These are phyloP conservation scores for Caenorhabditis sulstoni DNA, from an alignment of 2,888 invertebrate genomes.

Conservation along the genomic window DNA sequence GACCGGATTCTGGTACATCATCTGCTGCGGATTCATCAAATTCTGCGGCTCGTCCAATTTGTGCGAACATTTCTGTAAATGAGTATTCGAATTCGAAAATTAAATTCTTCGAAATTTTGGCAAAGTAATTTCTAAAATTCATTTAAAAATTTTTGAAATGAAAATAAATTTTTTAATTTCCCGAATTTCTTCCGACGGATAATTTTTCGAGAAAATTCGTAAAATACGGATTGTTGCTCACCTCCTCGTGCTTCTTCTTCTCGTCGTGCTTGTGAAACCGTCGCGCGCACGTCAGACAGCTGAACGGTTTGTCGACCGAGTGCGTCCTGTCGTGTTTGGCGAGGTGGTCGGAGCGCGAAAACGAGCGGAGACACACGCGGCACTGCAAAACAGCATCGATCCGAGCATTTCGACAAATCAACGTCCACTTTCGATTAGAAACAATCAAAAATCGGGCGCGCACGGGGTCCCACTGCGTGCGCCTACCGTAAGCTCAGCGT, in stretches of 20 bases:
- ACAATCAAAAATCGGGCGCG: too few species aligned
- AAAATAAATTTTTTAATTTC: too few species aligned
- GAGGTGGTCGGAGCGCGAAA: constrained; percentile 58
- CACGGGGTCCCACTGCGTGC: too few species aligned
- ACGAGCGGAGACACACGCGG: constrained; percentile 48
- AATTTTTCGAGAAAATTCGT: too few species aligned
- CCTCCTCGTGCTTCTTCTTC: constrained; percentile 61
- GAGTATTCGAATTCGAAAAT: background rate
- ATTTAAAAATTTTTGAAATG: too few species aligned
- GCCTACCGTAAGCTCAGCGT: too few species aligned
- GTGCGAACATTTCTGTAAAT: constrained; percentile 48
- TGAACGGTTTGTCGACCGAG: constrained; percentile 51
- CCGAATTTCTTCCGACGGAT: too few species aligned
- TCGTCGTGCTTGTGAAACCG: constrained; percentile 58
- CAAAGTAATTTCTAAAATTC: background rate
- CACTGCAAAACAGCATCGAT: too few species aligned
- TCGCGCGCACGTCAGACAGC: constrained; percentile 43
- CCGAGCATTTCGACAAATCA: too few species aligned
- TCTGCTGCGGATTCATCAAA: constrained; percentile 18
- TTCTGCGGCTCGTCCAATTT: constrained; percentile 30
- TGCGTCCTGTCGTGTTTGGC: constrained; percentile 59
- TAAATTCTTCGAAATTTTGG: background rate
- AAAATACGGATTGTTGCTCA: background rate
- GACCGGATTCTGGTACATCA: constrained; percentile 45
- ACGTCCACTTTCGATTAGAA: too few species aligned